Base-by-base conservation (phyloP, 2,888 invertebrate species). In the Pollenia griseotomentosa region DNA sequence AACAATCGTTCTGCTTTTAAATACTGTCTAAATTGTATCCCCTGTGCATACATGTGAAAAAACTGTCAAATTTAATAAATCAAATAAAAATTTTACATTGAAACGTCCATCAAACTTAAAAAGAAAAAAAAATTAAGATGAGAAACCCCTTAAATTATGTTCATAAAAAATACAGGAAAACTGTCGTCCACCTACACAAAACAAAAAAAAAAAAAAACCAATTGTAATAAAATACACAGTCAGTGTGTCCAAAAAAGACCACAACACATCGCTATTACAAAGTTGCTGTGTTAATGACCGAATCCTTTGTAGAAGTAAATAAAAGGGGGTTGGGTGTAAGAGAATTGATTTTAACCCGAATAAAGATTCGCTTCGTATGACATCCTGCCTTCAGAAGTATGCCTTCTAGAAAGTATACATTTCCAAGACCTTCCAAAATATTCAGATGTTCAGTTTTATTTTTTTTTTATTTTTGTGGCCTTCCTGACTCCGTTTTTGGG, bases 251-350 rank as follows among this genome's bases (percentile, higher is more conserved):
- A 79, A 71, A 84, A 79, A 78, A 73, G 83, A 23, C 48, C 71
- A 78, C 83, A 83, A 83, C 71, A 77, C 57, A 83, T 71, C 70
- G 77, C 23, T 16, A 9, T 19, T 11, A 57, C 55, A 10, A 51
- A 74, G 78, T 83, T 83, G 75, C 70, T 83, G 83, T 48, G 63
- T 57, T 65, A 83, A 73, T 48, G 23, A 48, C 48, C 23, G 71
- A 71, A 51, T 68, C 59, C 57, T 44, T 59, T 23, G 19, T 8
- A 16, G 23, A 23, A 40, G 61, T 16, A 0, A 53, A 44, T 23
- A 23, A 4, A 23, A 48, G 9, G 48, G 5, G 40, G 19, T 42
- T 42, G 42, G 48, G 48, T 59, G 55, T 5, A 11, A 6, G 2
- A 55, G 51, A 66, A 66, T 51, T 65, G 61, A 71, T 83, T 83